Conservation (phyloP, 2,888 invertebrate genomes). For the Chalcosyrphus nemorum region DNA sequence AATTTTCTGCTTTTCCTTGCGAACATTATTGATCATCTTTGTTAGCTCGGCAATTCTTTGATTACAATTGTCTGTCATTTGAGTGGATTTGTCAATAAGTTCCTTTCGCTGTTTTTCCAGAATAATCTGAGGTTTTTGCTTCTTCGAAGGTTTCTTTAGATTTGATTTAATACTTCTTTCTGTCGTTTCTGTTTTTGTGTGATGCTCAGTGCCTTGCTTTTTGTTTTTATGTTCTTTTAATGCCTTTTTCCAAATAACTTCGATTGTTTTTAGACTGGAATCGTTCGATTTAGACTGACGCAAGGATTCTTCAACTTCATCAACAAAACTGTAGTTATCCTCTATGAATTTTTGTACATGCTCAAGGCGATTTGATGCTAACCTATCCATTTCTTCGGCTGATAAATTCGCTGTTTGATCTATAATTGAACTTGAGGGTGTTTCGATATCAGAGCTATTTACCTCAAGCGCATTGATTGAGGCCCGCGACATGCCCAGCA, state of each 20-base stretch:
- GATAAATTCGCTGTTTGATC: slow-evolving; percentile 81
- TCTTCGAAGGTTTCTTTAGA: slow-evolving; percentile 4
- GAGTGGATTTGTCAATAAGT: slow-evolving; percentile 81
- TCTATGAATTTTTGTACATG: slow-evolving; percentile 78
- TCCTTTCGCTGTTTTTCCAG: neutral
- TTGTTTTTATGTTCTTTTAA: slow-evolving; percentile 45
- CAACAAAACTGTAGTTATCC: slow-evolving; percentile 80
- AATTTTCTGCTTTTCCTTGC: slow-evolving; percentile 84
- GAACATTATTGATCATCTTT: slow-evolving; percentile 84
- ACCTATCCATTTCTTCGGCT: slow-evolving; percentile 60
- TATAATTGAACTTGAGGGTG: slow-evolving; percentile 83
- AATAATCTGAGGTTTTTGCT: neutral
- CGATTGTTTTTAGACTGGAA: slow-evolving; percentile 74
- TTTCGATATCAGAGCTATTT: slow-evolving; percentile 82
- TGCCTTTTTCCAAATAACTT: slow-evolving; percentile 77
- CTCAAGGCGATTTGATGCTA: slow-evolving; percentile 75
- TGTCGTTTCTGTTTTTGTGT: slow-evolving; percentile 5
- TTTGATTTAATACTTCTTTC: neutral
- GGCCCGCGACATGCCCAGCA: slow-evolving; percentile 83
- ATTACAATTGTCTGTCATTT: slow-evolving; percentile 83
- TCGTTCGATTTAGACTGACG: slow-evolving; percentile 74
- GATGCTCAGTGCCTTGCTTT: neutral
- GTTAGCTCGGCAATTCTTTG: slow-evolving; percentile 84
- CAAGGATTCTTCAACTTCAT: slow-evolving; percentile 79
- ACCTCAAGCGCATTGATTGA: slow-evolving; percentile 83